These are phyloP conservation scores for Etheostoma spectabile DNA, from an alignment of 2,113 vertebrate species.

Conservation along the genomic window DNA sequence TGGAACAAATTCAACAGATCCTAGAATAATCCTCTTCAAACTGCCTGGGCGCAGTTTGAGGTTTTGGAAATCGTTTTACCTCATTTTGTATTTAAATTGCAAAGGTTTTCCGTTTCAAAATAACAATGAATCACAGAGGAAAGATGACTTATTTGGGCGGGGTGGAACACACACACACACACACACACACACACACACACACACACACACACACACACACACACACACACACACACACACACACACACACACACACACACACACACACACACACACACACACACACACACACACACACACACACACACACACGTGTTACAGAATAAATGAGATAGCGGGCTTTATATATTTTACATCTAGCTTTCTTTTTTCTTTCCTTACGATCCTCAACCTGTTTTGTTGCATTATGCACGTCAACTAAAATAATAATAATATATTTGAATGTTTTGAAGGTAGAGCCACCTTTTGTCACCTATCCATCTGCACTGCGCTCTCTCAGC, in stretches of 20 bases:
- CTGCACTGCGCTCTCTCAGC: conserved; percentile 55
- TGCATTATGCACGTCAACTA: neutral
- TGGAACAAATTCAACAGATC: conserved; percentile 31
- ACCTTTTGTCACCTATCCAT: conserved; percentile 36
- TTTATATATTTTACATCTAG: conserved; percentile 7
- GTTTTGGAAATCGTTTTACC: conserved; percentile 1
- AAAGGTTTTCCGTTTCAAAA: conserved; percentile 36
- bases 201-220: neutral
- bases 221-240: neutral
- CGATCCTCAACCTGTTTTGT: neutral
- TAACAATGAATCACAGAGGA: conserved; percentile 43
- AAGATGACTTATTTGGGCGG: conserved; percentile 55
- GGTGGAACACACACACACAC: conserved; percentile 39
- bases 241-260: neutral
- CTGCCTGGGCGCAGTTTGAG: neutral
- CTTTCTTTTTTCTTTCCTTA: conserved; percentile 1
- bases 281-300: conserved; percentile 1
- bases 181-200: neutral
- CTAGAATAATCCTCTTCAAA: neutral
- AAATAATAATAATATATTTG: neutral
- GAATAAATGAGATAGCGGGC: neutral
- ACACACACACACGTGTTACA: neutral
- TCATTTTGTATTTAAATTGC: conserved; percentile 29
- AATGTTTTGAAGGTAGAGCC: conserved; percentile 1
- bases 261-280: too few species aligned